Conservation (phyloP, 2,797 vertebrate genomes). For the Fundulus diaphanus region DNA sequence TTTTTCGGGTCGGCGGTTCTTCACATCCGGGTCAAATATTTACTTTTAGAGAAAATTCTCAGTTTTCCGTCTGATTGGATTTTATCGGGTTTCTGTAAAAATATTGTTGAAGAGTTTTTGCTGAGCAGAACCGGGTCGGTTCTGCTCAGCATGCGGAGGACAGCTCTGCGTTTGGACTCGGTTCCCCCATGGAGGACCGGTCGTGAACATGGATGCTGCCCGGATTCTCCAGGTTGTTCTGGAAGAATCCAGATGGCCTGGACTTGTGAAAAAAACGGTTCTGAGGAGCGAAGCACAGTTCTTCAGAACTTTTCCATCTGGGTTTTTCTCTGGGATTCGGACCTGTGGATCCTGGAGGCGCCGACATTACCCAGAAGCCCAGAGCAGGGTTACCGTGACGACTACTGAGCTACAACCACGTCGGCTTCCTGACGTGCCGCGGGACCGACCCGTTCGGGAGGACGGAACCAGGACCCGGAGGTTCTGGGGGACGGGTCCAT, state of each 20-base stretch:
- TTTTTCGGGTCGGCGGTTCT: too few relatives aligned
- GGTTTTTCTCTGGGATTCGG: background rate
- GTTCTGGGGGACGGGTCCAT: constrained; percentile 40
- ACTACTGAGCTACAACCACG: constrained; percentile 29
- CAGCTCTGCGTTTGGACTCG: background rate
- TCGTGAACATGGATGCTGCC: background rate
- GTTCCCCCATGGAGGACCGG: background rate
- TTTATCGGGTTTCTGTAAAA: background rate
- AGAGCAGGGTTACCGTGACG: background rate
- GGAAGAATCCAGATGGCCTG: too few relatives aligned
- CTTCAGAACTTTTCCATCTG: background rate
- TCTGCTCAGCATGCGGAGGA: too few relatives aligned
- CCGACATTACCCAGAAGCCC: constrained; percentile 29
- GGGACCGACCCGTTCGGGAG: constrained; percentile 6
- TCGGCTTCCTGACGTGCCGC: constrained; percentile 12
- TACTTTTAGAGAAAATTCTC: background rate
- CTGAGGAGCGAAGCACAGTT: background rate
- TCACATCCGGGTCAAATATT: too few relatives aligned
- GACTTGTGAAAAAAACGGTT: too few relatives aligned
- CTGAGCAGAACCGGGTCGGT: background rate
- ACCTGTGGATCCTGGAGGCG: constrained; percentile 41
- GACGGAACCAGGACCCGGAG: background rate
- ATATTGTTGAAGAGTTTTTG: background rate
- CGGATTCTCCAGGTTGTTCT: background rate
- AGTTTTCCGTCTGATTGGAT: background rate